Conservation (phyloP, 2,113 vertebrate species). For the Rynchops niger region DNA sequence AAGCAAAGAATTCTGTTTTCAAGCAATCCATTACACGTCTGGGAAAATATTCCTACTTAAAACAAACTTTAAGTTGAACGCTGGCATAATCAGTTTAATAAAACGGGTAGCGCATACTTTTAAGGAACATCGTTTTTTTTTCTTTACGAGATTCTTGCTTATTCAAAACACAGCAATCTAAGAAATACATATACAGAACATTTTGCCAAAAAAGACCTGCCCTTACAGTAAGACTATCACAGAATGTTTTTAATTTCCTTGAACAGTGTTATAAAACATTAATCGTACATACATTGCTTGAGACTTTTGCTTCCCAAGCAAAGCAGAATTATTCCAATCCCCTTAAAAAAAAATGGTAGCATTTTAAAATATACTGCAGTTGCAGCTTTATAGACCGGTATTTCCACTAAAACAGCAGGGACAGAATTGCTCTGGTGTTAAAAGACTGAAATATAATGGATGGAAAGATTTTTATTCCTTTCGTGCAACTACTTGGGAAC, state of each 20-base stretch:
- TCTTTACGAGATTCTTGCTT: constrained; percentile 70
- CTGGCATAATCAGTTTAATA: constrained; percentile 62
- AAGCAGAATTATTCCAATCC: constrained; percentile 60
- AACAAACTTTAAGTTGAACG: constrained; percentile 36
- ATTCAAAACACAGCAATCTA: constrained; percentile 68
- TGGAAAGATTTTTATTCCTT: constrained; percentile 62
- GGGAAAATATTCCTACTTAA: constrained; percentile 64
- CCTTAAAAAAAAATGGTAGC: constrained; percentile 1
- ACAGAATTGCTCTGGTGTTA: constrained; percentile 61
- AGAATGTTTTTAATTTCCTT: constrained; percentile 75
- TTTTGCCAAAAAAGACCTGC: constrained; percentile 41
- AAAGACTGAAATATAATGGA: constrained; percentile 60
- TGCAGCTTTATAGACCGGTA: constrained; percentile 51
- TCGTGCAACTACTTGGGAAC: constrained; percentile 25
- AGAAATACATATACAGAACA: constrained; percentile 59
- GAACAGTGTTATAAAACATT: constrained; percentile 71
- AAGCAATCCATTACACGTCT: constrained; percentile 69
- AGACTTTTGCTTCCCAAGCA: constrained; percentile 67
- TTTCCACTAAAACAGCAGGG: constrained; percentile 69
- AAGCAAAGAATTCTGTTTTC: constrained; percentile 64
- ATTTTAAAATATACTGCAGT: constrained; percentile 58
- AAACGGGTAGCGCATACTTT: constrained; percentile 53
- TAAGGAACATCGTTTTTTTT: constrained; percentile 54
- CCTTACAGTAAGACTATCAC: constrained; percentile 54
- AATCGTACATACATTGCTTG: constrained; percentile 33